These are phyloP conservation scores for Onychomys torridus DNA, from an alignment of 2,797 vertebrate species.

Conservation along the genomic window DNA sequence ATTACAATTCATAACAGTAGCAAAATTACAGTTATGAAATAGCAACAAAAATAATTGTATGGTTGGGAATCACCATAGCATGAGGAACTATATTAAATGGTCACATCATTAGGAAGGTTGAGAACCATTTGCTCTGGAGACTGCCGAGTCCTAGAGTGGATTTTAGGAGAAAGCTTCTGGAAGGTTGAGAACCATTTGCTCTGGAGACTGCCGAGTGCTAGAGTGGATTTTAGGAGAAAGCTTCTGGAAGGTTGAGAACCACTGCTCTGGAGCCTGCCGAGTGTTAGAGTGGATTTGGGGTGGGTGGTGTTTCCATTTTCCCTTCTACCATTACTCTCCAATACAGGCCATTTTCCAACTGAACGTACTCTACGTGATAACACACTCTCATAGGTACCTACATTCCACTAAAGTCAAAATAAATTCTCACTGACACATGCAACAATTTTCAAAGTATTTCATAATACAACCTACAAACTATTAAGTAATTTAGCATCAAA, in stretches of 20 bases:
- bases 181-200: too few species aligned
- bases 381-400: slow-evolving; percentile 54
- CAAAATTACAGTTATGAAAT: neutral
- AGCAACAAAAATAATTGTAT: neutral
- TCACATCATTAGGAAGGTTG: neutral
- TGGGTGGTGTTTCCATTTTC: slow-evolving; percentile 72
- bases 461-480: slow-evolving; percentile 37
- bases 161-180: too few species aligned
- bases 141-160: slow-evolving; percentile 65
- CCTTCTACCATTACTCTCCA: slow-evolving; percentile 68
- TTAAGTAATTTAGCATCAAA: slow-evolving; percentile 60
- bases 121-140: slow-evolving; percentile 56
- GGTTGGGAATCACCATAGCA: neutral
- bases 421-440: slow-evolving; percentile 48
- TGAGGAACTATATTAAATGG: neutral
- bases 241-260: neutral
- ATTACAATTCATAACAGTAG: neutral
- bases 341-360: slow-evolving; percentile 60
- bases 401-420: slow-evolving; percentile 15
- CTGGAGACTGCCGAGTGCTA: slow-evolving; percentile 68
- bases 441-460: slow-evolving; percentile 33
- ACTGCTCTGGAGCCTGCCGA: slow-evolving; percentile 68
- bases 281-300: slow-evolving; percentile 58
- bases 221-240: slow-evolving; percentile 71
- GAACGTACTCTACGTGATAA: slow-evolving; percentile 61